These are phyloP conservation scores for Cirrhinus mrigala DNA, from an alignment of 2,797 vertebrate species.

Conservation along the genomic window DNA sequence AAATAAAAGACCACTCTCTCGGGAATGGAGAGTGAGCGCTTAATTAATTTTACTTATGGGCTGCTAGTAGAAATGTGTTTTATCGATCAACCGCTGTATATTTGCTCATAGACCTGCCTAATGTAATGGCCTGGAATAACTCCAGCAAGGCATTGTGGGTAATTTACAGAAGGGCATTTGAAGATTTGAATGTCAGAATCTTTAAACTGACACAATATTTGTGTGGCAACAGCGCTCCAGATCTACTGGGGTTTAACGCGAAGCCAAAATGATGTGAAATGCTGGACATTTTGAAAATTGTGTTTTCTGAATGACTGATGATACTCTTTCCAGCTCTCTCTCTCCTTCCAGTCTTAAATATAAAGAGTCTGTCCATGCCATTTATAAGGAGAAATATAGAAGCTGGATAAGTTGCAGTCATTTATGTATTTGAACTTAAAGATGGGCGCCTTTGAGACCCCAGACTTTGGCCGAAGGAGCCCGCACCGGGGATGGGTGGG, in stretches of 20 bases:
- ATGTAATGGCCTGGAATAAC: conserved; percentile 57
- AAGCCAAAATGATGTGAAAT: conserved; percentile 23
- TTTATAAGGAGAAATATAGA: conserved; percentile 7
- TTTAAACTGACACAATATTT: conserved; percentile 24
- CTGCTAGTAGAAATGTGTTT: conserved; percentile 53
- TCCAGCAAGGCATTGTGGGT: conserved; percentile 43
- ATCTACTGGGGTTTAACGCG: neutral
- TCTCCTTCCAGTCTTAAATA: neutral
- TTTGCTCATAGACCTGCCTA: conserved; percentile 38
- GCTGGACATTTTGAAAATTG: conserved; percentile 19
- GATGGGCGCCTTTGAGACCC: neutral
- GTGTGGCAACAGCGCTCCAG: neutral
- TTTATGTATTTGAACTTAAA: conserved; percentile 23
- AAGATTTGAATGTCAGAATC: conserved; percentile 40
- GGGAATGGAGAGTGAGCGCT: conserved; percentile 36
- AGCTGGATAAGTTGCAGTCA: neutral
- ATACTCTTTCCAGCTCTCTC: neutral
- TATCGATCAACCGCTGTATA: conserved; percentile 59
- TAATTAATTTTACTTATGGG: conserved; percentile 56
- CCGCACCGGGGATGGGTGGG: no score
- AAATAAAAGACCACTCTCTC: conserved; percentile 26
- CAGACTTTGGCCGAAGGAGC: neutral
- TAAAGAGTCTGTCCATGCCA: neutral
- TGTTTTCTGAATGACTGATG: conserved; percentile 32
- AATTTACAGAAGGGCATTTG: conserved; percentile 37